phyloP scores from a whole-genome alignment of 2,797 vertebrate genomes.

The Typhlichthys eigenmanni region DNA sequence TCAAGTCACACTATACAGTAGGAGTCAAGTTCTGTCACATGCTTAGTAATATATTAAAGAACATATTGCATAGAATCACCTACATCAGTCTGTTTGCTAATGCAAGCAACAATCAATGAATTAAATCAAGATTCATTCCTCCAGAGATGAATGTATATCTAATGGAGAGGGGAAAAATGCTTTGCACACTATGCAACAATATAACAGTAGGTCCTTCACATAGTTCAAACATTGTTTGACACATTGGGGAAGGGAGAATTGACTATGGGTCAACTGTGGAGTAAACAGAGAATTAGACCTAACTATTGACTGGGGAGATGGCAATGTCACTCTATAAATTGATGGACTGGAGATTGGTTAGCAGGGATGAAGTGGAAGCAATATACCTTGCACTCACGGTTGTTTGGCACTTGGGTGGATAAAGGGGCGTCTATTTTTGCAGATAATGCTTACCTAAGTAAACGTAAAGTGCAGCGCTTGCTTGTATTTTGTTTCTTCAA shows the following conservation, averaged over 20 bases:
- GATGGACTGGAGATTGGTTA: constrained; percentile 38
- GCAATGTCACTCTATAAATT: constrained; percentile 40
- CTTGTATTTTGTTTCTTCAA: constrained; percentile 21
- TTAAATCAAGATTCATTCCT: constrained; percentile 20
- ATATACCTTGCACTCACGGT: constrained; percentile 18
- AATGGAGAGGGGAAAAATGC: neutral
- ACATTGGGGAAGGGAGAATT: constrained; percentile 15
- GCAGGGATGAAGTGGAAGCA: constrained; percentile 34
- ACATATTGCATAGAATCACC: constrained; percentile 44
- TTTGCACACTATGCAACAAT: constrained; percentile 1
- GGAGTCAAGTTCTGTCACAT: constrained; percentile 20
- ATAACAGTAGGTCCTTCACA: neutral
- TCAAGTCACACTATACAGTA: constrained; percentile 3
- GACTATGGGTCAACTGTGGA: constrained; percentile 40
- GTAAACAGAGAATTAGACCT: constrained; percentile 28
- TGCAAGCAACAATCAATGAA: constrained; percentile 30
- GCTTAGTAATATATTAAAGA: constrained; percentile 30
- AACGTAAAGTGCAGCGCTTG: constrained; percentile 11
- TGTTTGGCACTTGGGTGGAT: constrained; percentile 27
- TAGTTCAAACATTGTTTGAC: constrained; percentile 15
- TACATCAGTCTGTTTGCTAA: constrained; percentile 46
- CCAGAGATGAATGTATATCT: constrained; percentile 29
- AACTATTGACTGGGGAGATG: constrained; percentile 26
- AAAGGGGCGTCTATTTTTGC: constrained; percentile 25
- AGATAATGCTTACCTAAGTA: constrained; percentile 27